Conservation (phyloP, 35 echinoderm and acorn worm species). For the Heliocidaris tuberculata region DNA sequence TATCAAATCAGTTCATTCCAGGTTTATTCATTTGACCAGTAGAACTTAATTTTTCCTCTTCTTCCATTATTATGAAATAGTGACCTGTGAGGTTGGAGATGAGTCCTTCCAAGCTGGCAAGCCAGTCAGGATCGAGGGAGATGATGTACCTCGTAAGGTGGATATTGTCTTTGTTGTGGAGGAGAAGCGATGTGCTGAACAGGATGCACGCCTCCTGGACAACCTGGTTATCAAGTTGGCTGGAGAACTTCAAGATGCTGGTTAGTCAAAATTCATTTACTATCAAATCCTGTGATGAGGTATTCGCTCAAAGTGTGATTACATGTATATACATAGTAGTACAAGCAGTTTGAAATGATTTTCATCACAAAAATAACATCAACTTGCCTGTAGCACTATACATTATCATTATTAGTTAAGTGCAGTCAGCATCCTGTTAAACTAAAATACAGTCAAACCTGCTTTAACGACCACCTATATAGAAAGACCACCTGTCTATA, state of each 20-base stretch:
- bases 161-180: constrained; percentile 83
- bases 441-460: no score
- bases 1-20: no score
- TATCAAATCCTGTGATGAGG: not conserved
- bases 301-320: no score
- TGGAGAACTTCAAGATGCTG: constrained; percentile 53
- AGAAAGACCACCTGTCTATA: no score
- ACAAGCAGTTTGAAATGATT: no score
- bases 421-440: no score
- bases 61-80: not conserved
- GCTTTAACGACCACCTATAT: no score
- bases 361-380: no score
- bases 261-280: not conserved
- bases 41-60: not conserved
- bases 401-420: no score
- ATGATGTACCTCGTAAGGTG: constrained; percentile 14
- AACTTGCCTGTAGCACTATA: no score
- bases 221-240: constrained; percentile 57
- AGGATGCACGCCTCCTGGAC: constrained; percentile 4
- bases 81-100: constrained; percentile 22
- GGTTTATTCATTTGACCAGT: no score
- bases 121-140: not conserved
- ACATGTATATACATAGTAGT: no score
- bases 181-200: constrained; percentile 63
- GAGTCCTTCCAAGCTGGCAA: constrained; percentile 7